Evolutionary conservation across 2,888 invertebrate genomes (phyloP).

Genomic region (Frankliniella fusca): DNA sequence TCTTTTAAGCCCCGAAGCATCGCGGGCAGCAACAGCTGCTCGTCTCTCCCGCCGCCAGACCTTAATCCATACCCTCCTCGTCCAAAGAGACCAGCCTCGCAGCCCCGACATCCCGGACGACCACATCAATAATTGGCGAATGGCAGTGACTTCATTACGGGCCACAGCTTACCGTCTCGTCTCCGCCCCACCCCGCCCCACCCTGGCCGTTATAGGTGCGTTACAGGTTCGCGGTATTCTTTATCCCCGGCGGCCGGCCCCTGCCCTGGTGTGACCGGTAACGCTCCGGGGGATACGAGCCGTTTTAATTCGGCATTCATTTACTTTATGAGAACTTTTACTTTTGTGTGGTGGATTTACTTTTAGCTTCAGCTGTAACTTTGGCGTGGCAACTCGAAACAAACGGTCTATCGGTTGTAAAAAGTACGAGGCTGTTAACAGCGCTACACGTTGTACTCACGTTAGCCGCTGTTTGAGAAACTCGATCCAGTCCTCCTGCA

Average conservation of each 20-base stretch:
- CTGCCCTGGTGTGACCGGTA: not conserved
- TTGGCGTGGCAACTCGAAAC: constrained; percentile 1
- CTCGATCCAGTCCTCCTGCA: constrained; percentile 82
- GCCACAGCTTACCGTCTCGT: not conserved
- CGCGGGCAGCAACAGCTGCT: too few species aligned
- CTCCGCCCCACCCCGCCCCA: not conserved
- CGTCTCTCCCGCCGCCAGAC: too few species aligned
- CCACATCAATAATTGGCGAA: constrained; percentile 1
- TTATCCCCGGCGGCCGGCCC: not conserved
- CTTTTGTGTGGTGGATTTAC: not conserved
- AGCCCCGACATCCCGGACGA: not conserved
- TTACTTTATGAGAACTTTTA: too few species aligned
- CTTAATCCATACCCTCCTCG: too few species aligned
- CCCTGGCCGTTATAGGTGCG: not conserved
- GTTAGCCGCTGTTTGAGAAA: constrained; percentile 74
- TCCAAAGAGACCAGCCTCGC: not conserved
- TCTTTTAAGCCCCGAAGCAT: too few species aligned
- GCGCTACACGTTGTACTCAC: constrained; percentile 54
- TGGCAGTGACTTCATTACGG: not conserved
- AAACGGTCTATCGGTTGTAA: too few species aligned
- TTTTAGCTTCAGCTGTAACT: not conserved
- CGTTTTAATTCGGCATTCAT: too few species aligned
- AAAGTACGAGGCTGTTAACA: too few species aligned
- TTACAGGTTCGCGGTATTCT: not conserved
- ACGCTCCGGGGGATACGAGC: not conserved